Conservation (phyloP, 2,113 vertebrate species). For the Burhinus oedicnemus region DNA sequence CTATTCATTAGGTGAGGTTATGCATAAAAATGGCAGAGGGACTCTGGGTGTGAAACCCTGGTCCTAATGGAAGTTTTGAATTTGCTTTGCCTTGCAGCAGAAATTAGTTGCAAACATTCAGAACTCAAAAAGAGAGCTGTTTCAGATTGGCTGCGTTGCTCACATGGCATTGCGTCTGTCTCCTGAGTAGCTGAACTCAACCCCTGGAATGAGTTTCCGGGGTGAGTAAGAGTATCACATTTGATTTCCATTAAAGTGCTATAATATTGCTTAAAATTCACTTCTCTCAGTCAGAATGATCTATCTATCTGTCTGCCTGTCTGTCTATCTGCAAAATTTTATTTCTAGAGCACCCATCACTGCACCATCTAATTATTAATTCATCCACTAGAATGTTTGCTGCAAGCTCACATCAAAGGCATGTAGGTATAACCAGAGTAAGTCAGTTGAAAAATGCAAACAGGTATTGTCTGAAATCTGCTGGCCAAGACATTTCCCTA, state of each 20-base stretch:
- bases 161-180: not conserved
- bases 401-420: not conserved
- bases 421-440: not conserved
- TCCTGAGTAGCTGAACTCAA: constrained; percentile 14
- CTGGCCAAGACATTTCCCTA: not conserved
- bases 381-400: not conserved
- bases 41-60: not conserved
- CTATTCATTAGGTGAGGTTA: not conserved
- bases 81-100: not conserved
- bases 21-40: not conserved
- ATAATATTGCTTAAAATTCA: constrained; percentile 1
- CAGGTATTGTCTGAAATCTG: not conserved
- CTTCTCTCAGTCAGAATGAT: not conserved
- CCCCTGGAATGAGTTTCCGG: constrained; percentile 21
- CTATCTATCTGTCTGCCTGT: not conserved
- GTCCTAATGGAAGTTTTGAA: not conserved
- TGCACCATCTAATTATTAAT: not conserved
- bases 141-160: not conserved
- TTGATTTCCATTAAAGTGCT: constrained; percentile 39
- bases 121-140: not conserved
- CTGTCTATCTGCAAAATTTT: not conserved
- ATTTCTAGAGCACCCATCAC: not conserved
- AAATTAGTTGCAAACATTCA: not conserved
- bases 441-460: not conserved
- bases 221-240: constrained; percentile 24